A percentile compares a stretch with the other conserved stretches of the same genome.
Conservation (phyloP, 1,140 invertebrate species). For the Sitobion miscanthi region DNA sequence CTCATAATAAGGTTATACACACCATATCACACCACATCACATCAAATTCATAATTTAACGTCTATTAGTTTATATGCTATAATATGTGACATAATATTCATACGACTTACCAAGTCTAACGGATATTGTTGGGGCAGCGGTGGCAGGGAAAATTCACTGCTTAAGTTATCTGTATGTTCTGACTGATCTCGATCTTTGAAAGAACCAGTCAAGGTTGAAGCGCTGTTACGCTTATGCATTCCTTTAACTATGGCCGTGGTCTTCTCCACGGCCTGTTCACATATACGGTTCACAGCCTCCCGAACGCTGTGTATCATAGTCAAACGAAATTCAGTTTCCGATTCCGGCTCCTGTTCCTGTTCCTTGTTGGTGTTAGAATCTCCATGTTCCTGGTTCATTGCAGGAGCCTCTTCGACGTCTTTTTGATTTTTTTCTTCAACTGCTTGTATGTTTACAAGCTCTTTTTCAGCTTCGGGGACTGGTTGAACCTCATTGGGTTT, state of each 20-base stretch:
- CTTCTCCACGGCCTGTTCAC: slow-evolving; percentile 38
- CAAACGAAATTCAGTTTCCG: background rate
- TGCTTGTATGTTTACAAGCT: background rate
- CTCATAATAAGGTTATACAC: too few relatives aligned
- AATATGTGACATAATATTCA: background rate
- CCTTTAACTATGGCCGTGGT: slow-evolving; percentile 6
- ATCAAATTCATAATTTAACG: background rate
- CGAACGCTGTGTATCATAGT: slow-evolving; percentile 39
- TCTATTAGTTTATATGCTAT: background rate
- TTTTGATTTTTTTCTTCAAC: background rate
- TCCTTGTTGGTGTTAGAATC: background rate
- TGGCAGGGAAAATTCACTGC: slow-evolving; percentile 30
- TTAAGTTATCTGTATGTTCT: background rate
- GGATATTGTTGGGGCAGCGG: background rate
- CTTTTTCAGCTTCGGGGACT: background rate
- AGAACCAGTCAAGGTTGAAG: background rate
- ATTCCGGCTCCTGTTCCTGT: background rate
- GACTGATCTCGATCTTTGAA: background rate
- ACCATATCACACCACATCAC: too few relatives aligned
- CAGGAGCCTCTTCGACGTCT: background rate
- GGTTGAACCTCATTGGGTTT: background rate
- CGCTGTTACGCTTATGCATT: too few relatives aligned
- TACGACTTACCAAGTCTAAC: background rate
- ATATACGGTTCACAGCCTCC: slow-evolving; percentile 27
- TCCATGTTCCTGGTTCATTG: background rate